phyloP scores from a whole-genome alignment of 35 echinoderm and acorn worm species.

The Patiria miniata region DNA sequence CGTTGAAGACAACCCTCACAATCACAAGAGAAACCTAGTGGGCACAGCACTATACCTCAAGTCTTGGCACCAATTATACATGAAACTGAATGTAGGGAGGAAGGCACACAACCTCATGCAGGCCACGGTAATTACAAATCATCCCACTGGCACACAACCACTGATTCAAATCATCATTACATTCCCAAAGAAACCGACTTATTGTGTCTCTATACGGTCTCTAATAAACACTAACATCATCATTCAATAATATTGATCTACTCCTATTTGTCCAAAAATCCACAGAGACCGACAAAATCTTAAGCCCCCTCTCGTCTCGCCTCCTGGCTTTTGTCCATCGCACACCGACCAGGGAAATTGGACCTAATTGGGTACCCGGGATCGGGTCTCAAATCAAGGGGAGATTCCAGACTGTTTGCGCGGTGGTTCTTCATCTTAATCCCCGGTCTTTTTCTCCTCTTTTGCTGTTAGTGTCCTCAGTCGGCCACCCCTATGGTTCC shows the following conservation, averaged over 20 bases:
- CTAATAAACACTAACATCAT: background rate
- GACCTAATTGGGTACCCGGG: background rate
- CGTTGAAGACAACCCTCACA: too few species aligned
- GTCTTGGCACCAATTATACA: too few species aligned
- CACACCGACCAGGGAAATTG: background rate
- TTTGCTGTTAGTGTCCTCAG: too few species aligned
- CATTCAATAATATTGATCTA: constrained; percentile 5
- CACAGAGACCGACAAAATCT: background rate
- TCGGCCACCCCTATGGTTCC: background rate
- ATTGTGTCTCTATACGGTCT: too few species aligned
- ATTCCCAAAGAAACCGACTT: too few species aligned
- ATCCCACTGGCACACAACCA: too few species aligned
- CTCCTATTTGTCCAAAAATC: background rate
- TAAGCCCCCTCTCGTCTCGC: background rate
- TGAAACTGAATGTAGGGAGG: too few species aligned
- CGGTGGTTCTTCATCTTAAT: background rate
- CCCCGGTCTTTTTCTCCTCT: background rate
- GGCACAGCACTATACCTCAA: too few species aligned
- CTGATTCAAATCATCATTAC: too few species aligned
- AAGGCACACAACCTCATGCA: too few species aligned
- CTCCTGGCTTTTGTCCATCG: background rate
- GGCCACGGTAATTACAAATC: too few species aligned
- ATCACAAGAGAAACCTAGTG: too few species aligned
- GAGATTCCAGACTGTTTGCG: background rate
- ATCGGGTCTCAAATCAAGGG: background rate